A percentile compares a stretch with the other conserved stretches of the same genome.
These are phyloP conservation scores for Yoshiicerus persimilis DNA, from an alignment of 1,140 invertebrate genomes.

Conservation along the genomic window DNA sequence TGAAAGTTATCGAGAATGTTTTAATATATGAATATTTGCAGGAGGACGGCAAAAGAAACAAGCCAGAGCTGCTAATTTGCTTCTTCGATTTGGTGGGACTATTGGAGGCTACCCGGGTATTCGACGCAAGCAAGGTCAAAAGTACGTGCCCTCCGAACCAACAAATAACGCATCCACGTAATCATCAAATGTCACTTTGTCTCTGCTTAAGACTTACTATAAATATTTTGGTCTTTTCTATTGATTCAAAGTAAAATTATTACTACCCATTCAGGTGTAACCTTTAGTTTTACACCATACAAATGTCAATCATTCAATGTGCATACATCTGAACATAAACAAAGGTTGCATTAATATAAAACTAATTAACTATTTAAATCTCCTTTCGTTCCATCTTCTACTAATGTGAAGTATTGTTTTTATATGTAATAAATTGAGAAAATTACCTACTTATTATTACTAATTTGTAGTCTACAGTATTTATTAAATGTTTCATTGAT, in stretches of 20 bases:
- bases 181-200: background rate
- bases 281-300: background rate
- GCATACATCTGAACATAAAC: background rate
- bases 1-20: background rate
- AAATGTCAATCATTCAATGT: background rate
- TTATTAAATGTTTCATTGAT: too few relatives aligned
- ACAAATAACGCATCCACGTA: background rate
- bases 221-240: background rate
- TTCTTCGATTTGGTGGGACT: constrained; percentile 24
- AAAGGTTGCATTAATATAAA: too few relatives aligned
- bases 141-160: constrained; percentile 14
- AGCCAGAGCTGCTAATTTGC: constrained; percentile 24
- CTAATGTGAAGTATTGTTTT: too few relatives aligned
- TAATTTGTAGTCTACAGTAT: too few relatives aligned
- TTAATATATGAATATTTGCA: background rate
- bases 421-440: too few relatives aligned
- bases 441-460: too few relatives aligned
- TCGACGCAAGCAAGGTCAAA: constrained; percentile 28
- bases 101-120: background rate
- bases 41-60: constrained; percentile 21
- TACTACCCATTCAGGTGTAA: background rate
- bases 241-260: background rate
- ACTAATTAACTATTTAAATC: too few relatives aligned
- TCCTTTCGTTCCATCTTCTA: too few relatives aligned
- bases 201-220: background rate